Conservation (phyloP, 2,888 invertebrate species). For the Thalpophila matura region DNA sequence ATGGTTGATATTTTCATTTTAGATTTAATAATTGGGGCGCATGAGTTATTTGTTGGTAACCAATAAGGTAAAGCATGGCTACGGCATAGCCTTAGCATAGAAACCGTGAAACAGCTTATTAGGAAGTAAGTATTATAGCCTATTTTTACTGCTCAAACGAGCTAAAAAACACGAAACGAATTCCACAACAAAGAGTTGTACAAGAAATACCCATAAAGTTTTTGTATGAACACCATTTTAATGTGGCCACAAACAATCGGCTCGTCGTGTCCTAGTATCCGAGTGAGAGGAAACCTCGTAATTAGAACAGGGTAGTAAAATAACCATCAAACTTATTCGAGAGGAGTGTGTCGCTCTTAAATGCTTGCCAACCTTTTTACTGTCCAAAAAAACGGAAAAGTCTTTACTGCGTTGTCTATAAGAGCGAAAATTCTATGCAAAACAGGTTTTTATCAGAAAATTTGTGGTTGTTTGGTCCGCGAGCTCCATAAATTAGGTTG, state of each 20-base stretch:
- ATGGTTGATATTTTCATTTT: too few species aligned
- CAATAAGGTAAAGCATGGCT: too few species aligned
- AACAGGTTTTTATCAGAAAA: constrained; percentile 34
- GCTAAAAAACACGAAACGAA: constrained; percentile 73
- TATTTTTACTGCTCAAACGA: constrained; percentile 57
- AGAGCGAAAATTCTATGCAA: constrained; percentile 53
- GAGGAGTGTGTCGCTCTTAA: constrained; percentile 81
- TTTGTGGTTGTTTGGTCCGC: constrained; percentile 69
- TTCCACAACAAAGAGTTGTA: constrained; percentile 83
- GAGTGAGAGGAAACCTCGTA: constrained; percentile 85
- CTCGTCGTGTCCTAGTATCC: constrained; percentile 80
- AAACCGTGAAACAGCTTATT: constrained; percentile 11
- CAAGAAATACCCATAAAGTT: constrained; percentile 79
- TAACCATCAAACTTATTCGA: constrained; percentile 87
- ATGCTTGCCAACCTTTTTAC: constrained; percentile 60
- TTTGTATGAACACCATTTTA: constrained; percentile 78
- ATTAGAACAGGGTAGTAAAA: constrained; percentile 89
- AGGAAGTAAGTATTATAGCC: too few species aligned
- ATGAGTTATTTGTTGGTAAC: too few species aligned
- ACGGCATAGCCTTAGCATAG: too few species aligned
- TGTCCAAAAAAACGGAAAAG: constrained; percentile 3
- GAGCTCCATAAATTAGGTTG: constrained; percentile 85
- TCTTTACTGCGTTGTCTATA: constrained; percentile 53
- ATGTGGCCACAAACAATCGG: constrained; percentile 80
- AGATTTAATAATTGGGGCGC: too few species aligned